Percentiles rank a stretch among this genome's conserved stretches.
These are phyloP conservation scores for Dorcus parallelipipedus DNA, from an alignment of 2,888 invertebrate species.

Conservation along the genomic window DNA sequence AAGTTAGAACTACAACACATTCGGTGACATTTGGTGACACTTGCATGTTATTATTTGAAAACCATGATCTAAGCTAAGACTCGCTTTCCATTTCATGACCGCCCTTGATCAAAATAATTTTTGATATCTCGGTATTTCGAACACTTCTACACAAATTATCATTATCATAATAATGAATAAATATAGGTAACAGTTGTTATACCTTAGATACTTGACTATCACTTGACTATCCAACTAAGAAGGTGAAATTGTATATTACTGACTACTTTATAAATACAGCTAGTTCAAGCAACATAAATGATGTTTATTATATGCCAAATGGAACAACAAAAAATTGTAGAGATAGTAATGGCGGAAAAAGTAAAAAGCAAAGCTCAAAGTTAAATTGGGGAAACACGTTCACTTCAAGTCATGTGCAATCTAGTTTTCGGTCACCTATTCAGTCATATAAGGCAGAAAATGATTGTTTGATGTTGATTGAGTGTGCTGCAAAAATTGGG, in stretches of 20 bases:
- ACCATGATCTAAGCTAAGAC: no score
- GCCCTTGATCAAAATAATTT: no score
- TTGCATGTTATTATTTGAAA: no score
- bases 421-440: slow-evolving; percentile 33
- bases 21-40: no score
- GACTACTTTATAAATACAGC: not conserved
- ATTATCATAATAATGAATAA: no score
- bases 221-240: slow-evolving; percentile 47
- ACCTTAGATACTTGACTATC: no score
- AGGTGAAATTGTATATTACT: slow-evolving; percentile 13
- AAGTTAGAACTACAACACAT: no score
- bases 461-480: slow-evolving; percentile 63
- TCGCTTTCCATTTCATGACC: no score
- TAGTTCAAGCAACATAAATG: not conserved
- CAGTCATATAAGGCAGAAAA: slow-evolving; percentile 65
- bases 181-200: no score
- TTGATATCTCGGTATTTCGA: no score
- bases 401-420: not conserved
- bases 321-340: no score
- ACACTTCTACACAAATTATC: no score
- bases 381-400: slow-evolving; percentile 15
- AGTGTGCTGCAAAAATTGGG: slow-evolving; percentile 58
- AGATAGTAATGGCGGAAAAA: not conserved
- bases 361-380: slow-evolving; percentile 4
- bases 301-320: not conserved